phyloP scores from a whole-genome alignment of 2,797 vertebrate species.

The Sorex maritimensis region DNA sequence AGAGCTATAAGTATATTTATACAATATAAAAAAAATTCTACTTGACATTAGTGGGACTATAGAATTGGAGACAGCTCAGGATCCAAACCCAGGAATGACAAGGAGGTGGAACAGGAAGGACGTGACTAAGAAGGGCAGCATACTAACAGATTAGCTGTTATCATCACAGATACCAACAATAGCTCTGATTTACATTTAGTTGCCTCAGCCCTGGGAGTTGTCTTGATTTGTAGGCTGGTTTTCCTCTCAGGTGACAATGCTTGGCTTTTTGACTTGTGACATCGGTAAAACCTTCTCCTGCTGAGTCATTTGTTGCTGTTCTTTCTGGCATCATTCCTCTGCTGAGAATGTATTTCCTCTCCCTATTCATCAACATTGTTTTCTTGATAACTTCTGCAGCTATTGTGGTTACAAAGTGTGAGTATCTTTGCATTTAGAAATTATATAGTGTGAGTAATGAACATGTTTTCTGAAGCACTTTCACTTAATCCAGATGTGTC shows the following conservation, averaged over 20 bases:
- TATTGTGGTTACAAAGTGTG: not conserved
- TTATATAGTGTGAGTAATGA: not conserved
- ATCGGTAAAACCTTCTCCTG: conserved; percentile 19
- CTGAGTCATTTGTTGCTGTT: conserved; percentile 51
- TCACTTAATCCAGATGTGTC: conserved; percentile 30
- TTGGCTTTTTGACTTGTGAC: not conserved
- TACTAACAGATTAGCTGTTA: not conserved
- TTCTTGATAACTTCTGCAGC: conserved; percentile 53
- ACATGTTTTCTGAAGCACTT: conserved; percentile 48
- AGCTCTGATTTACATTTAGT: not conserved
- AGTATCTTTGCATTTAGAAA: conserved; percentile 43
- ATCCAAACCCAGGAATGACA: conserved; percentile 18
- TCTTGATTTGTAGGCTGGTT: not conserved
- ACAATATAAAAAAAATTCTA: not conserved
- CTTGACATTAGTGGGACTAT: not conserved
- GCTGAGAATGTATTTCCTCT: conserved; percentile 10
- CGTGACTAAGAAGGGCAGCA: conserved; percentile 37
- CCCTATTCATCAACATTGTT: conserved; percentile 47
- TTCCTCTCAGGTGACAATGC: conserved; percentile 33
- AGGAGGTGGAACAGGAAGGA: conserved; percentile 59
- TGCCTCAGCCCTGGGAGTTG: not conserved
- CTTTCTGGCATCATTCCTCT: conserved; percentile 46
- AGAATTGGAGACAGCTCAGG: not conserved
- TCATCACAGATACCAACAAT: conserved; percentile 12
- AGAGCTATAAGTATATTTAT: conserved; percentile 39